These are phyloP conservation scores for western clawed frog (Xenopus tropicalis) DNA, from an alignment of 2,113 vertebrate species.

Conservation along the genomic window DNA sequence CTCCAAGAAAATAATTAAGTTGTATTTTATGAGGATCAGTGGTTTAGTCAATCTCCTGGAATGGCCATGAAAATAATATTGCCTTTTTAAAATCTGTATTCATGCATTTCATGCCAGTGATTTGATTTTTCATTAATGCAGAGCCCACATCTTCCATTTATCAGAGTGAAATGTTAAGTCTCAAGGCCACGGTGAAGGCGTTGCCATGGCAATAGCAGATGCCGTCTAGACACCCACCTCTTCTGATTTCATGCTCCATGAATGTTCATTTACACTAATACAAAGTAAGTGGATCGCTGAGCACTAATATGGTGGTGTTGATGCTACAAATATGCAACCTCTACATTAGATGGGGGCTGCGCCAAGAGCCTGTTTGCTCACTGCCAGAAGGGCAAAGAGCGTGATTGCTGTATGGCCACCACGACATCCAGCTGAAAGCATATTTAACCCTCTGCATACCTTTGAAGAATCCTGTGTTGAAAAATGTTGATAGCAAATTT, in stretches of 20 bases:
- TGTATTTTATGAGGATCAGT: too few species aligned
- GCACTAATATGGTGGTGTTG: background rate
- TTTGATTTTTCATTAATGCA: background rate
- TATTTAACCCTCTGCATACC: too few species aligned
- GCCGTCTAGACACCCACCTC: constrained; percentile 7
- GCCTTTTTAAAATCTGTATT: too few species aligned
- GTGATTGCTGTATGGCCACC: too few species aligned
- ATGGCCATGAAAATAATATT: too few species aligned
- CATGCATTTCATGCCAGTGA: background rate
- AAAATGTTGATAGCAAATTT: too few species aligned
- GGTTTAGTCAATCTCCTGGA: too few species aligned
- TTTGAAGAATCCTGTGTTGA: too few species aligned
- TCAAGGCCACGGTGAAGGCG: background rate
- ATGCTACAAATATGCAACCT: background rate
- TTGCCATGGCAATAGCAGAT: constrained; percentile 10
- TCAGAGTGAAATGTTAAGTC: background rate
- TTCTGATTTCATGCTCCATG: constrained; percentile 10
- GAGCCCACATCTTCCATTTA: background rate
- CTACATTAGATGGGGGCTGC: background rate
- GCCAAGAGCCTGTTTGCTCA: background rate
- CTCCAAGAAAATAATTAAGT: too few species aligned
- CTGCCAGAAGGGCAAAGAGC: too few species aligned
- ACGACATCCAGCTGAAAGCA: too few species aligned
- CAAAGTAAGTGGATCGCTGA: background rate
- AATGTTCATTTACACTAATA: constrained; percentile 9